Evolutionary conservation across 2,888 invertebrate species (phyloP).

Genomic region (Branchellion lobata): DNA sequence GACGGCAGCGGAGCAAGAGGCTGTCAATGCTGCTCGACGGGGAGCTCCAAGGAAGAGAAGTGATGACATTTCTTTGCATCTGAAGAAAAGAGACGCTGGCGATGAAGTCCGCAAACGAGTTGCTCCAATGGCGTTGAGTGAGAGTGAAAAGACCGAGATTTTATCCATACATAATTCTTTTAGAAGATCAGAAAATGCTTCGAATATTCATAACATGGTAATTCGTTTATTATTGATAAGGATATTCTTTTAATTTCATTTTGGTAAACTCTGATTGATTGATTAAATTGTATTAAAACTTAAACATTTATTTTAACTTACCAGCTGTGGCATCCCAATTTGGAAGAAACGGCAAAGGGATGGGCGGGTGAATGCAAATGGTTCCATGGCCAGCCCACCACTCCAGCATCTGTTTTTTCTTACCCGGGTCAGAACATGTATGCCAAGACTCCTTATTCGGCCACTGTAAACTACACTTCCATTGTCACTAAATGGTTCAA

Average conservation of each 20-base stretch:
- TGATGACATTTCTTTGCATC: background rate
- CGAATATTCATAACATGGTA: background rate
- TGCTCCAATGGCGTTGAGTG: too few species aligned
- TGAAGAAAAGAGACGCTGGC: background rate
- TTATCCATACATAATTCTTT: too few species aligned
- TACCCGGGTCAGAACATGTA: conserved; percentile 34
- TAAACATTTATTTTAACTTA: too few species aligned
- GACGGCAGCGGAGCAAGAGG: too few species aligned
- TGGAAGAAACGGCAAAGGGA: conserved; percentile 19
- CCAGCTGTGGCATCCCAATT: conserved; percentile 13
- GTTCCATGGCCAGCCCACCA: conserved; percentile 24
- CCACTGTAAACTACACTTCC: conserved; percentile 4
- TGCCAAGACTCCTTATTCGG: background rate
- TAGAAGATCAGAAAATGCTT: background rate
- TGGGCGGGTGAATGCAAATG: conserved; percentile 18
- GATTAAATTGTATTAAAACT: too few species aligned
- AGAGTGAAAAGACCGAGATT: too few species aligned
- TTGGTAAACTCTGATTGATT: too few species aligned
- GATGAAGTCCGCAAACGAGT: too few species aligned
- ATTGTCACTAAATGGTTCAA: conserved; percentile 9
- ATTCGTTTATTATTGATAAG: background rate
- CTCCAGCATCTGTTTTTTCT: background rate
- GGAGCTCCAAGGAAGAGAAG: background rate
- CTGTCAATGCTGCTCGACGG: background rate
- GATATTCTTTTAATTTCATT: too few species aligned